phyloP scores from a whole-genome alignment of 1,140 invertebrate genomes.

The Nautilus pompilius region DNA sequence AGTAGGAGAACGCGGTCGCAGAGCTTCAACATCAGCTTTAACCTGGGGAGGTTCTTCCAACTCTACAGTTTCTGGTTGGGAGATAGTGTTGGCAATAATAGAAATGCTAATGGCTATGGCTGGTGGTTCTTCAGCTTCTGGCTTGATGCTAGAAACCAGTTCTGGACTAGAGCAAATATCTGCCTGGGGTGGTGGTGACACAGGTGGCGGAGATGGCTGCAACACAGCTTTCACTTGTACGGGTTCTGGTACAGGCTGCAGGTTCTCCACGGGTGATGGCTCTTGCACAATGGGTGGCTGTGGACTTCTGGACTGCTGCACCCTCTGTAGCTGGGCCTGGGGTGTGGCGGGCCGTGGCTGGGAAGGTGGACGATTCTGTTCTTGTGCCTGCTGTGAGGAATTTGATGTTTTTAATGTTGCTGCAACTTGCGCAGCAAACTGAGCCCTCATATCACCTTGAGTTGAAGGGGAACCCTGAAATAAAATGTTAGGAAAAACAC shows the following conservation, averaged over 20 bases:
- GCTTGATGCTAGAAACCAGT: too few relatives aligned
- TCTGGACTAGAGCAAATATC: background rate
- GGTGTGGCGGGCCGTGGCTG: background rate
- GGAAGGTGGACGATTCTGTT: background rate
- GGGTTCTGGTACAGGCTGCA: too few relatives aligned
- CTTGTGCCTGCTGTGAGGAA: background rate
- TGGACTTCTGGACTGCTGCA: background rate
- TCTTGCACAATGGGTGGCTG: background rate
- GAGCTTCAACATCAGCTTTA: background rate
- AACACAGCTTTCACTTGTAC: background rate
- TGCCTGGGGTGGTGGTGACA: background rate
- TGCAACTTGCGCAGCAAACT: conserved; percentile 44
- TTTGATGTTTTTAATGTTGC: conserved; percentile 25
- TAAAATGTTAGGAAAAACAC: background rate
- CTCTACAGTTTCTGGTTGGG: background rate
- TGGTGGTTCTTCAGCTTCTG: too few relatives aligned
- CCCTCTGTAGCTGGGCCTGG: background rate
- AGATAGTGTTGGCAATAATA: too few relatives aligned
- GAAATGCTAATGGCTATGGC: too few relatives aligned
- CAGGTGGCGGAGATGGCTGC: background rate
- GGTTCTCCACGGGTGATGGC: background rate
- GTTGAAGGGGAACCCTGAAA: conserved; percentile 15
- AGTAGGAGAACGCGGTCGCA: background rate
- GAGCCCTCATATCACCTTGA: conserved; percentile 27
- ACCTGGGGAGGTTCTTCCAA: background rate